Evolutionary conservation across 2,113 vertebrate genomes (phyloP), one percentile per base, ranked within the genome.

Genomic region (Danionella cerebrum): DNA sequence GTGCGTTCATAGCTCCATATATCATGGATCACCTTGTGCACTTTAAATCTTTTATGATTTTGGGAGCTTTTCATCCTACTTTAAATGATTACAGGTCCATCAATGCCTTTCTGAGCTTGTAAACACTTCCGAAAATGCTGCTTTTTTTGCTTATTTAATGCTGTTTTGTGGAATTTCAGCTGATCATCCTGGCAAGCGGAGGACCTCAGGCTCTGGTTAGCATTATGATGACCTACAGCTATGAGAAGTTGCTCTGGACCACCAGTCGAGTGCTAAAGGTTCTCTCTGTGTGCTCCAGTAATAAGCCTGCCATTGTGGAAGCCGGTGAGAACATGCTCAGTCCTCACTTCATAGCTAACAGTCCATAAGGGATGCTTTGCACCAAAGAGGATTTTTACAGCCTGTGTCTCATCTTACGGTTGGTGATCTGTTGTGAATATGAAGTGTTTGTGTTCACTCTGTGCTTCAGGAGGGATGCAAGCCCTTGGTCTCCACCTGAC

Each of bases 221-320:
- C 79, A 99, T 99, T 81, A 99, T 99, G 96, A 92, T 96, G 83
- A 98, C 96, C 70, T 99, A 98, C 48, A 99, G 94, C 1, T 99
- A 98, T 0, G 96, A 99, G 86, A 99, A 99, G 51, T 88, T 99
- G 29, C 87, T 99, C 78, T 99, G 96, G 96, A 99, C 96, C 90
- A 99, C 96, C 74, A 99, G 96, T 85, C 87, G 96, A 73, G 96
- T 99, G 63, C 90, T 99, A 58, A 99, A 99, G 83, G 96, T 99
- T 81, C 88, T 99, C 38, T 99, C 96, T 10, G 96, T 99, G 68
- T 99, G 96, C 82, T 98, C 96, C 69, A 99, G 96, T 84, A 99
- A 98, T 83, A 99, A 99, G 70, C 96, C 96, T 12, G 96, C 96
- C 54, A 99, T 99, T 45, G 96, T 99, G 10, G 96, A 99, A 76